Evolutionary conservation across 2,888 invertebrate genomes (phyloP), one percentile per base, ranked within the genome.

Genomic region (Xestia xanthographa): DNA sequence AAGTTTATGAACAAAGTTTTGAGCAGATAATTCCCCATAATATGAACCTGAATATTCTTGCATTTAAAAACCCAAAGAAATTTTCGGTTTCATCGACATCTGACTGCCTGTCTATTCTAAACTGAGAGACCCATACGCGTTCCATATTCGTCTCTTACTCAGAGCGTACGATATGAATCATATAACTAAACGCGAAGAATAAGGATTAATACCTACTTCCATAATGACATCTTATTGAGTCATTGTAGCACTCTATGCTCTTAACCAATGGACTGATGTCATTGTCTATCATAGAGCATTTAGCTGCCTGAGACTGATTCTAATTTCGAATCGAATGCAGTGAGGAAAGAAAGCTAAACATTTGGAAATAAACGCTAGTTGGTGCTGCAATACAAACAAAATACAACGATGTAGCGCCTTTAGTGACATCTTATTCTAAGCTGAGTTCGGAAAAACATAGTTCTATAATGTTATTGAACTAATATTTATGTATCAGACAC

Each of bases 201-300:
- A 62, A 69, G 71, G 56, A 66, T 58, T 75, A 80, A 58, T 82
- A 76, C n/a, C n/a, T n/a, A n/a, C 45, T 72, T 75, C 72, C 48
- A 17, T 84, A 58, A 72, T 80, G 66, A 69, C 74, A 58, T 66
- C 60, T 62, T 81, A 69, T 77, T 78, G 62, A 82, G 82, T 82
- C 82, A 85, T 82, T 77, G 66, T 63, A 34, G 66, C 50, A 70
- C 38, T 62, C n/a, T n/a, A n/a, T n/a, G n/a, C n/a, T n/a, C 62
- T 53, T 74, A 56, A 66, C 29, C 29, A n/a, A 68, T 81, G 29
- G 38, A 69, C 71, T 83, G 83, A 83, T 85, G 68, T 85, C 83
- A 85, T 77, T 81, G 67, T 85, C 29, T 26, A 63, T 56, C 56
- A 48, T 75, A 22, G 50, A 29, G 29, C 43, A 80, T 80, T 78